phyloP scores from a whole-genome alignment of 2,888 invertebrate species.

The Laspeyria flexula region DNA sequence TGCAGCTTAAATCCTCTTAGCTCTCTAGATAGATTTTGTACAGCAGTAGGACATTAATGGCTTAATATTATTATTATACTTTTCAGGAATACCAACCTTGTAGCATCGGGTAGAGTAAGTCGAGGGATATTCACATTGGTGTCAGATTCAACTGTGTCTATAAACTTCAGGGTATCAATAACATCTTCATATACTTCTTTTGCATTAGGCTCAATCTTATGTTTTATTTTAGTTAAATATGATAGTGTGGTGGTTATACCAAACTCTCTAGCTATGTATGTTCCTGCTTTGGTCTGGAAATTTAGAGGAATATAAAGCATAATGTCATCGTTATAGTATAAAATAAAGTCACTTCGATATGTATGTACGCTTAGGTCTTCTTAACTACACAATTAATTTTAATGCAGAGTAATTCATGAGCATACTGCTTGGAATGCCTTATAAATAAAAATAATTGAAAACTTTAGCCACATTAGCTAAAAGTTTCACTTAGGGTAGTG shows the following conservation, averaged over 20 bases:
- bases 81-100: constrained; percentile 56
- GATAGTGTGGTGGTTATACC: constrained; percentile 71
- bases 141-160: constrained; percentile 73
- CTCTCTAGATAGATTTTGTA: too few relatives aligned
- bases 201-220: constrained; percentile 72
- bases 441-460: too few relatives aligned
- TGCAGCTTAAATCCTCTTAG: too few relatives aligned
- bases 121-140: constrained; percentile 64
- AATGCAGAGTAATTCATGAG: too few relatives aligned
- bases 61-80: too few relatives aligned
- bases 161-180: constrained; percentile 69
- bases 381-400: too few relatives aligned
- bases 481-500: too few relatives aligned
- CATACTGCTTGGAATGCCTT: too few relatives aligned
- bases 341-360: too few relatives aligned
- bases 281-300: constrained; percentile 84
- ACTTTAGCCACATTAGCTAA: too few relatives aligned
- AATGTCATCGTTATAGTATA: too few relatives aligned
- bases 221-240: constrained; percentile 70
- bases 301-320: not conserved
- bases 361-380: too few relatives aligned
- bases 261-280: constrained; percentile 79
- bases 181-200: constrained; percentile 74
- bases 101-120: constrained; percentile 75
- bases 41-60: not conserved